Conservation (phyloP, 2,888 invertebrate genomes). For the Drosophila paramelanica region DNA sequence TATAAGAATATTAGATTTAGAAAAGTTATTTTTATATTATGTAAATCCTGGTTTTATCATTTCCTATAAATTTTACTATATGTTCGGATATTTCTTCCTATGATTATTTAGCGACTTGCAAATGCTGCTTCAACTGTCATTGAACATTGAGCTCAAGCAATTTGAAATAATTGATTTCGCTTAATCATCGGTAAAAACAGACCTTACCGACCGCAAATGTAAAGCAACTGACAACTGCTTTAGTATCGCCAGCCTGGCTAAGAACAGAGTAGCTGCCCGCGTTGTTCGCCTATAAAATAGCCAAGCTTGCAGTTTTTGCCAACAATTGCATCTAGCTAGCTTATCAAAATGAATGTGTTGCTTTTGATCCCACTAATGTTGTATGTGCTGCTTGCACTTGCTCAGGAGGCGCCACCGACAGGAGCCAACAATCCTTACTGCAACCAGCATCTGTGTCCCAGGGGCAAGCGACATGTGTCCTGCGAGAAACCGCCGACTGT, state of each 20-base stretch:
- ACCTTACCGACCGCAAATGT: not conserved
- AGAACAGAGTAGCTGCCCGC: not conserved
- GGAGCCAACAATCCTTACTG: constrained; percentile 57
- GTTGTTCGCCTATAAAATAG: constrained; percentile 17
- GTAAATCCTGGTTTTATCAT: too few relatives aligned
- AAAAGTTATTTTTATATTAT: too few relatives aligned
- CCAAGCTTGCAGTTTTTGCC: not conserved
- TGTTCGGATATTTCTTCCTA: too few relatives aligned
- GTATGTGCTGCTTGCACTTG: constrained; percentile 10
- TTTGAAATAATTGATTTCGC: constrained; percentile 12
- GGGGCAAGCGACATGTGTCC: constrained; percentile 59
- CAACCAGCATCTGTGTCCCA: constrained; percentile 44
- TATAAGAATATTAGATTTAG: too few relatives aligned
- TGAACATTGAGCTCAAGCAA: constrained; percentile 8
- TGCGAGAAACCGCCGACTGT: constrained; percentile 48
- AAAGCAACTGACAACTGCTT: constrained; percentile 48
- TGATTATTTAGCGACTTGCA: too few relatives aligned
- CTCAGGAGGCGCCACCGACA: constrained; percentile 23
- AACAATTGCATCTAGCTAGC: constrained; percentile 6
- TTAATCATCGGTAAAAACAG: constrained; percentile 31
- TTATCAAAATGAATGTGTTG: constrained; percentile 29
- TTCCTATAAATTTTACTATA: too few relatives aligned
- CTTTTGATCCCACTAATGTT: constrained; percentile 11
- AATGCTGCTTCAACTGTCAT: not conserved
- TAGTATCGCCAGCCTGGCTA: not conserved